Evolutionary conservation across 2,797 vertebrate species (phyloP).

Genomic region (Enteromius thamalakanensis): DNA sequence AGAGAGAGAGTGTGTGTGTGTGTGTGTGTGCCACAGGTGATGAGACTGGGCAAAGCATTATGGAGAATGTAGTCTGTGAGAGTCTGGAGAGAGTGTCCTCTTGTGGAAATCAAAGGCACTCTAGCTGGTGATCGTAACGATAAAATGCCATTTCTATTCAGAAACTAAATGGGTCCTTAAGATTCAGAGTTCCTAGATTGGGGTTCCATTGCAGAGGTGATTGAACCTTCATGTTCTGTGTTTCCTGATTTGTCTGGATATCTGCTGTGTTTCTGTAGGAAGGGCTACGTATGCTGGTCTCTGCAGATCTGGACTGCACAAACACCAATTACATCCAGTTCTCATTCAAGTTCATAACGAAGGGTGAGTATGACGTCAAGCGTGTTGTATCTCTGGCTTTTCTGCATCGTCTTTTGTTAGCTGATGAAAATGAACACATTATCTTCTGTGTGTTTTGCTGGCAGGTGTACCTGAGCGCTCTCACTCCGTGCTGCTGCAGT

Average conservation of each 20-base stretch:
- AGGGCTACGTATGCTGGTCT: conserved; percentile 93
- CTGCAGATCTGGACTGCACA: conserved; percentile 91
- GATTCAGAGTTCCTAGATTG: background rate
- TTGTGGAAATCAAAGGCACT: too few species aligned
- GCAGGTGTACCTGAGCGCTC: conserved; percentile 93
- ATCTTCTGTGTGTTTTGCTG: background rate
- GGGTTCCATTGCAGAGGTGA: background rate
- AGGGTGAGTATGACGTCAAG: conserved; percentile 78
- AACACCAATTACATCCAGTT: conserved; percentile 95
- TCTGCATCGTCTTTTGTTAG: background rate
- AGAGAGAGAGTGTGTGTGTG: too few species aligned
- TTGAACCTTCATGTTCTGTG: background rate
- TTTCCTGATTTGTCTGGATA: background rate
- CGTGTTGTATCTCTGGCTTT: background rate
- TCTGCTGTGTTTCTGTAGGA: conserved; percentile 79
- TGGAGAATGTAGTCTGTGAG: too few species aligned
- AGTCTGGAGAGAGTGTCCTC: too few species aligned
- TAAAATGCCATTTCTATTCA: background rate
- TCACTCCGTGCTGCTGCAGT: conserved; percentile 94
- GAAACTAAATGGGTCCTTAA: background rate
- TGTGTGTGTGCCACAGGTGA: too few species aligned
- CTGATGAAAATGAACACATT: background rate
- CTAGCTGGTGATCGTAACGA: too few species aligned
- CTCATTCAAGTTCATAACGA: conserved; percentile 95
- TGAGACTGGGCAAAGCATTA: too few species aligned